Conservation (phyloP, 53 echinoderm and acorn worm genomes). For the Astropecten irregularis region DNA sequence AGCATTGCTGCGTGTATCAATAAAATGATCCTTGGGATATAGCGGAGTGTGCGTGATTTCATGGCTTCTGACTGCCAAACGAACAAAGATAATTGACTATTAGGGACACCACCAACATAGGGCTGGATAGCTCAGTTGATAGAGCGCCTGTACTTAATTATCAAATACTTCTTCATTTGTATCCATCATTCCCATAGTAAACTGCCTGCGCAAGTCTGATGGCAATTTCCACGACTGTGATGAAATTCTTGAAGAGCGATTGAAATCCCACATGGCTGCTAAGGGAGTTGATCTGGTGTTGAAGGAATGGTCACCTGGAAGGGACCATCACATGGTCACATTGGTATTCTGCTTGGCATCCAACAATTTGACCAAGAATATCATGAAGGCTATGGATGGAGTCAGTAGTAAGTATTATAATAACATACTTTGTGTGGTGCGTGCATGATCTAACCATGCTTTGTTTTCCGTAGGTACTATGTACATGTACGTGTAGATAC, state of each 20-base stretch:
- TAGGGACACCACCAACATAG: too few species aligned
- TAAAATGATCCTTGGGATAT: too few species aligned
- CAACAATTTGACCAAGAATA: slow-evolving; percentile 58
- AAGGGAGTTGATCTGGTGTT: slow-evolving; percentile 78
- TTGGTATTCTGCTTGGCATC: slow-evolving; percentile 74
- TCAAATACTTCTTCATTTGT: too few species aligned
- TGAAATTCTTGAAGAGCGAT: slow-evolving; percentile 74
- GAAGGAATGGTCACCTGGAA: slow-evolving; percentile 69
- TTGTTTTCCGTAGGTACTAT: neutral
- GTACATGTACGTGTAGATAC: neutral
- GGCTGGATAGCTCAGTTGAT: too few species aligned
- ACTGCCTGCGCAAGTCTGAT: slow-evolving; percentile 64
- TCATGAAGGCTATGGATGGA: slow-evolving; percentile 69
- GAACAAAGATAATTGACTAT: too few species aligned
- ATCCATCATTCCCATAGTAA: slow-evolving; percentile 57
- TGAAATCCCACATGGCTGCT: slow-evolving; percentile 83
- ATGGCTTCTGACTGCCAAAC: too few species aligned
- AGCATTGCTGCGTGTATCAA: too few species aligned
- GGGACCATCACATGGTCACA: slow-evolving; percentile 75
- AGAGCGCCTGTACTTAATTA: too few species aligned
- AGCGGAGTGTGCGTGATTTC: too few species aligned
- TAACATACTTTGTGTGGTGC: neutral
- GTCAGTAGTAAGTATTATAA: slow-evolving; percentile 81
- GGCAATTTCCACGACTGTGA: slow-evolving; percentile 81
- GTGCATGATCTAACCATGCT: neutral